These are phyloP conservation scores for Regulus satrapa DNA, from an alignment of 2,113 vertebrate genomes.

Conservation along the genomic window DNA sequence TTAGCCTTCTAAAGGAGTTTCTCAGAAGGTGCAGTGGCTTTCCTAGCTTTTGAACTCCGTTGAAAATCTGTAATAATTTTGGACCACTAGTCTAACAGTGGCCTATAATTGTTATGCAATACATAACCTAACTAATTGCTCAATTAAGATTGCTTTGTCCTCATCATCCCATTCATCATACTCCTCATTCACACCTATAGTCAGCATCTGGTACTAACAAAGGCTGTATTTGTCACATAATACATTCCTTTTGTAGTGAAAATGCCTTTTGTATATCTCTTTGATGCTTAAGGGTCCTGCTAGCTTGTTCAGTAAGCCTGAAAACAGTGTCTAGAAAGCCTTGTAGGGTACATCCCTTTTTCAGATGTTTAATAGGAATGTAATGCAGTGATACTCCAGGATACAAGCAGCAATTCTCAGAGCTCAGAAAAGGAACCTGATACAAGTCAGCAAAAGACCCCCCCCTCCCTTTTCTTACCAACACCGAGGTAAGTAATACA, in stretches of 20 bases:
- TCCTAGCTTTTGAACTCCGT: not conserved
- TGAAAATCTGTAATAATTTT: constrained; percentile 3
- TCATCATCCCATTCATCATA: not conserved
- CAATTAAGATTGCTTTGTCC: not conserved
- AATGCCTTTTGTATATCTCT: not conserved
- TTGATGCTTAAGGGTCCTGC: not conserved
- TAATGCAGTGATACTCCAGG: not conserved
- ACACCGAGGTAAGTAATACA: not conserved
- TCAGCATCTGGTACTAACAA: not conserved
- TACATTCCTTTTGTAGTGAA: not conserved
- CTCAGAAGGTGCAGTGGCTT: not conserved
- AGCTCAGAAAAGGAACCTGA: not conserved
- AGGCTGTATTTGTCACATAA: not conserved
- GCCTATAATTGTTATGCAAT: not conserved
- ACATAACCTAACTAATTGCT: not conserved
- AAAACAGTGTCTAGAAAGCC: not conserved
- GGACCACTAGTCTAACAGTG: not conserved
- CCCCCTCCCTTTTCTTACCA: not conserved
- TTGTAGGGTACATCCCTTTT: not conserved
- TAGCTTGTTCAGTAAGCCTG: not conserved
- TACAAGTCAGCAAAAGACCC: not conserved
- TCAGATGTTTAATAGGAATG: not conserved
- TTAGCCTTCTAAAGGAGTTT: not conserved
- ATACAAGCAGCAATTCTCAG: not conserved
- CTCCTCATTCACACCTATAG: not conserved